phyloP scores from a whole-genome alignment of 2,888 invertebrate genomes.

The Orthosia gothica region DNA sequence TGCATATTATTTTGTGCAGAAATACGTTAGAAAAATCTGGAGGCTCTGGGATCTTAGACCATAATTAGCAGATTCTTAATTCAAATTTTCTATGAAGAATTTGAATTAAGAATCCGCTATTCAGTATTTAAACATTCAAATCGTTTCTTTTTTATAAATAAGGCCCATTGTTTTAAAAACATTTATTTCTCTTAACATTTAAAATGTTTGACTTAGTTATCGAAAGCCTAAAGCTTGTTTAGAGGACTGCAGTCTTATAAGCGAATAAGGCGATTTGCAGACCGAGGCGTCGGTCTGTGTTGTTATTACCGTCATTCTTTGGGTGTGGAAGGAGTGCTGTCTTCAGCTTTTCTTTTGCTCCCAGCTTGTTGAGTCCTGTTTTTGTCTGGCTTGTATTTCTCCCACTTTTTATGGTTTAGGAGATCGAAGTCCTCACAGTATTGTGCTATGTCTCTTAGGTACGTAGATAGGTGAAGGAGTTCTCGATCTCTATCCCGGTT shows the following conservation, averaged over 20 bases:
- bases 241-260: slow-evolving; percentile 70
- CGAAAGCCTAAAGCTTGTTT: slow-evolving; percentile 47
- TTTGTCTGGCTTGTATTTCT: slow-evolving; percentile 93
- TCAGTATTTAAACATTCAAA: no score
- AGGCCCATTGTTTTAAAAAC: slow-evolving; percentile 53
- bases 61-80: no score
- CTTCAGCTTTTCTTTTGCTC: slow-evolving; percentile 89
- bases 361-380: slow-evolving; percentile 79
- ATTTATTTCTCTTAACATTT: slow-evolving; percentile 52
- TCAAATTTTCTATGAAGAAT: no score
- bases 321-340: slow-evolving; percentile 80
- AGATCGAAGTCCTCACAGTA: slow-evolving; percentile 95
- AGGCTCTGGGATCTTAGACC: no score
- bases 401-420: slow-evolving; percentile 98
- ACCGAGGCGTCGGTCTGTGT: slow-evolving; percentile 26
- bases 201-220: slow-evolving; percentile 60
- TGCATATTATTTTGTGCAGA: no score
- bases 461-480: slow-evolving; percentile 95
- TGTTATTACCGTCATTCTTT: slow-evolving; percentile 83
- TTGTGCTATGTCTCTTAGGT: slow-evolving; percentile 96
- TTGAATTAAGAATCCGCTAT: no score
- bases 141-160: no score
- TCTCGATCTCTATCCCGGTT: slow-evolving; percentile 97
- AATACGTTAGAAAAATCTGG: no score
- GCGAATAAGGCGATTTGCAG: slow-evolving; percentile 69